Conservation (phyloP, 1,140 invertebrate genomes). For the Phthorimaea operculella region DNA sequence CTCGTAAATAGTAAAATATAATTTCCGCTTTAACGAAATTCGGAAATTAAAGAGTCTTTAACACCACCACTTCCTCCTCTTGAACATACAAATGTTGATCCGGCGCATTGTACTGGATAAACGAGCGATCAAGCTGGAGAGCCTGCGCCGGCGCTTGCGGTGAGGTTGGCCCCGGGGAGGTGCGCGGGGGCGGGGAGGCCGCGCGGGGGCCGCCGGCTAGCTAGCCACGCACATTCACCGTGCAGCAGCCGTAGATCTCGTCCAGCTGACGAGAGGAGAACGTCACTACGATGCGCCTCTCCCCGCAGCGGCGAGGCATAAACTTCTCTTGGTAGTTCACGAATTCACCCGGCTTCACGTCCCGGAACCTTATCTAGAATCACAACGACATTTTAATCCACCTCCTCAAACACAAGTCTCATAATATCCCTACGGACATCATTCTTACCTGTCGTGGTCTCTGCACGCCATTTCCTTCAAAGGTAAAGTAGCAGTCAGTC, state of each 20-base stretch:
- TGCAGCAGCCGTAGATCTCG: conserved; percentile 70
- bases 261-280: conserved; percentile 74
- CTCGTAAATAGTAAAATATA: neutral
- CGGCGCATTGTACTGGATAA: conserved; percentile 35
- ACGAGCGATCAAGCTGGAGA: conserved; percentile 45
- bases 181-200: conserved; percentile 33
- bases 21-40: neutral
- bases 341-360: conserved; percentile 70
- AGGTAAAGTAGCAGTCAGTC: conserved; percentile 72
- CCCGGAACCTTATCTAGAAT: conserved; percentile 64
- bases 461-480: conserved; percentile 76
- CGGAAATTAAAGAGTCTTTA: conserved; percentile 34
- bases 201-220: conserved; percentile 47
- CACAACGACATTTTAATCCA: neutral
- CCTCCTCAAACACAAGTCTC: neutral
- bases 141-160: conserved; percentile 19
- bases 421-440: neutral
- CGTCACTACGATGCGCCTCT: conserved; percentile 70
- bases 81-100: conserved; percentile 50
- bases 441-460: conserved; percentile 67
- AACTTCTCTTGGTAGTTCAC: conserved; percentile 70
- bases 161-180: conserved; percentile 36
- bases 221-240: conserved; percentile 64
- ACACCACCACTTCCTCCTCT: conserved; percentile 49
- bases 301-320: conserved; percentile 66